Evolutionary conservation across 2,888 invertebrate species (phyloP), one percentile per base, ranked within the genome.

Genomic region (Cheilosia soror): DNA sequence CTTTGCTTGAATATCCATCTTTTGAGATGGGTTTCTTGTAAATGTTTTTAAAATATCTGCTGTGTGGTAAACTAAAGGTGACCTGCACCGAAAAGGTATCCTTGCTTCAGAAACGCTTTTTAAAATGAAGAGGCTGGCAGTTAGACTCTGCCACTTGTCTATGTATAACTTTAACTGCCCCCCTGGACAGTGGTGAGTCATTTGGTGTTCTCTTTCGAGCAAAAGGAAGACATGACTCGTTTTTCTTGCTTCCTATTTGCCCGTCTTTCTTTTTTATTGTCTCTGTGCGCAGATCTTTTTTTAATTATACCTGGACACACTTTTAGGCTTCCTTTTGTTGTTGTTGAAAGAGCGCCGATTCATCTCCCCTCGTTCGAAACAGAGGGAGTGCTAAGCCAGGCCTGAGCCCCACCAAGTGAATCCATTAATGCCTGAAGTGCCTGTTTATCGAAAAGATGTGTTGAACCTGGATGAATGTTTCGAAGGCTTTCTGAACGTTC

Each of bases 381-480:
- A 0, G 27, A 5, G 15, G 53, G 29, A 53, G 29, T 9, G 42
- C 53, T 29, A 4, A 66, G 66, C 66, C 76, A 68, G 2, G 58
- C 51, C 13, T 76, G 76, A 4, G 42, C 11, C 13, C 76, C 66
- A 20, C 66, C 49, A 9, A 75, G 9, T 13, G 75, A 75, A 5
- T 75, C 40, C 29, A 75, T 53, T 33, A 68, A 40, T 9, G 53
- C n/a, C 13, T 60, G 53, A 31, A 77, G 25, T 55, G 53, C 62
- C 1, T 69, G 27, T 6, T 55, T 68, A 2, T 76, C 60, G 31
- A 68, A 76, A 0, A 76, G 31, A 37, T 58, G 27, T 0, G 51
- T 66, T 11, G 33, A 37, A 49, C 47, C 49, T n/a, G 75, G 75
- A 51, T 66, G 27, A 42, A 75, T 29, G 27, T 37, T 57, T 49